A percentile compares a stretch with the other conserved stretches of the same genome.
Conservation (phyloP, 1,140 invertebrate genomes). For the Cyrtorhinus lividipennis region DNA sequence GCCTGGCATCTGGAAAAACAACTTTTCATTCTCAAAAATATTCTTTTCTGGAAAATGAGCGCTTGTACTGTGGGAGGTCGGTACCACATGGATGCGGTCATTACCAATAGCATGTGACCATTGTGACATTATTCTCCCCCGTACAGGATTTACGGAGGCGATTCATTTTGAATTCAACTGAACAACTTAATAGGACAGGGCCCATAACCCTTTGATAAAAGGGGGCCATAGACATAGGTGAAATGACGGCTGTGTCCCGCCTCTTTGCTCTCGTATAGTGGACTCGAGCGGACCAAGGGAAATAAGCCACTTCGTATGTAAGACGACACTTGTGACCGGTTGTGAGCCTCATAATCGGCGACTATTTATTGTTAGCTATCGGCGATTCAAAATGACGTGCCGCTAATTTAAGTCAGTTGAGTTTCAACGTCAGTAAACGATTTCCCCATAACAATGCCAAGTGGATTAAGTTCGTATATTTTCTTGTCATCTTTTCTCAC, state of each 20-base stretch:
- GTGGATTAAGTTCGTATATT: conserved; percentile 11
- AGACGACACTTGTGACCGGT: not conserved
- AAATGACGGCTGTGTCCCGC: not conserved
- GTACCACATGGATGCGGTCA: too few relatives aligned
- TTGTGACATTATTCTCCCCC: not conserved
- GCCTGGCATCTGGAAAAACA: too few relatives aligned
- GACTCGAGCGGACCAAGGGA: not conserved
- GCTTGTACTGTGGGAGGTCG: too few relatives aligned
- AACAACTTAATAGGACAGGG: not conserved
- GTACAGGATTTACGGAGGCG: not conserved
- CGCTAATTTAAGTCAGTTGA: not conserved
- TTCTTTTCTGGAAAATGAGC: too few relatives aligned
- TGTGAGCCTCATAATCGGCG: not conserved
- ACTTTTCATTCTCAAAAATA: too few relatives aligned
- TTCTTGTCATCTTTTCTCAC: not conserved
- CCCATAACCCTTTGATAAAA: not conserved
- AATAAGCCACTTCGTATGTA: conserved; percentile 10
- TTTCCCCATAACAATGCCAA: conserved; percentile 7
- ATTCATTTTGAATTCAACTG: not conserved
- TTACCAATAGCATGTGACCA: too few relatives aligned
- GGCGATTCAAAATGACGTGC: not conserved
- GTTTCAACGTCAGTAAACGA: not conserved
- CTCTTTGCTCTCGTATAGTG: not conserved
- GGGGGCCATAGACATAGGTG: not conserved
- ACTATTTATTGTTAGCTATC: conserved; percentile 10